phyloP scores from a whole-genome alignment of 2,888 invertebrate species.

The Cataglyphis albicans region DNA sequence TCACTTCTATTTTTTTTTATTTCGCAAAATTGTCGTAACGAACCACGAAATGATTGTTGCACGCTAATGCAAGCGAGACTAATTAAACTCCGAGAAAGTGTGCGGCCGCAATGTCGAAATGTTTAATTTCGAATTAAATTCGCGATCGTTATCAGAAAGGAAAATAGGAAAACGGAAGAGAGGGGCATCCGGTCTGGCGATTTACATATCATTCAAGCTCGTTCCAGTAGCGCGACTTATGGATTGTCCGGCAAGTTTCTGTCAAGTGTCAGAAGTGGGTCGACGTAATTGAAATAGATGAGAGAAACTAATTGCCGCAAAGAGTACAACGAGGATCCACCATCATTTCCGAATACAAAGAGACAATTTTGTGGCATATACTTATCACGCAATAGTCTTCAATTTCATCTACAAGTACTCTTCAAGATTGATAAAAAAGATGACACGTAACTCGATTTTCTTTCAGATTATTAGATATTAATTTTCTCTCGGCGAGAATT shows the following conservation, averaged over 20 bases:
- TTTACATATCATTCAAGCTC: conserved; percentile 26
- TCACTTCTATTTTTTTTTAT: not conserved
- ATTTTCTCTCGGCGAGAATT: conserved; percentile 9
- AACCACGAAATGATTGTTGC: conserved; percentile 7
- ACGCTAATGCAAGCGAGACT: conserved; percentile 26
- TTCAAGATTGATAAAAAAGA: not conserved
- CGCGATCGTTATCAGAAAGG: conserved; percentile 21
- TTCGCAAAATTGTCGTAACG: conserved; percentile 36
- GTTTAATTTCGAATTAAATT: conserved; percentile 18
- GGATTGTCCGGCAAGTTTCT: conserved; percentile 13
- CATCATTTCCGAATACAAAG: conserved; percentile 24
- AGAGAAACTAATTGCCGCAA: conserved; percentile 49
- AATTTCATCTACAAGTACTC: not conserved
- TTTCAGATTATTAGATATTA: conserved; percentile 17
- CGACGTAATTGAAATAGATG: conserved; percentile 59
- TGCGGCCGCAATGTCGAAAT: conserved; percentile 23
- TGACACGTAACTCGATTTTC: not conserved
- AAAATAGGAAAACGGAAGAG: not conserved
- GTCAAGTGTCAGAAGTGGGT: conserved; percentile 34
- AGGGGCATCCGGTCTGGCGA: not conserved
- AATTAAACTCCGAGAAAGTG: conserved; percentile 38
- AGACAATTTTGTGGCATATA: not conserved
- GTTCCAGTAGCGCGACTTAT: conserved; percentile 29
- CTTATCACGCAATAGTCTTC: not conserved
- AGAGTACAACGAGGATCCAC: conserved; percentile 8